Base-by-base conservation (phyloP, 2,113 vertebrate species). In the Melanotaenia duboulayi region DNA sequence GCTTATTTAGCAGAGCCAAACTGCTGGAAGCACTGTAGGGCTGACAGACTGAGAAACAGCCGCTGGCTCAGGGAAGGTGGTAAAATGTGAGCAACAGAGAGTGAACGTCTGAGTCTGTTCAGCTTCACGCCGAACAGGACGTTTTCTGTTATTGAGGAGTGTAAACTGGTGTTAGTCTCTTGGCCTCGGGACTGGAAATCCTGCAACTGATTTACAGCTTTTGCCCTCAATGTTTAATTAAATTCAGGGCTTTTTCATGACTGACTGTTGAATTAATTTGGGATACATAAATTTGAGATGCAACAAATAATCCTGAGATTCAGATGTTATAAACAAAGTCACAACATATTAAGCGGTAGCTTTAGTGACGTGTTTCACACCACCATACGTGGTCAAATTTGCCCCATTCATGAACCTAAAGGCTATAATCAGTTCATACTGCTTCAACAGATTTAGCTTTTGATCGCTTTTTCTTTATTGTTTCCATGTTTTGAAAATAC, bases 21-120 rank as follows among this genome's bases (percentile, higher is more conserved):
- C 65, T 71, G 44, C 61, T 78, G 70, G 44, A 83, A 71, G 24
- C 7, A 6, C 23, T 10, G 51, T 39, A 32, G 32, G 25, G 74
- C 74, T 71, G 65, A 81, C 70, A 59, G 80, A 76, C 32, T 12
- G 46, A 66, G 65, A 82, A 78, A 66, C 64, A 25, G 35, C 46
- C 23, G 50, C 50, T 76, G 74, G 69, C 74, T 71, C 7, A 10
- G n/a, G 35, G 23, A 16, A 40, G 48, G 37, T 39, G 72, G 22
- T 66, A 63, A 55, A 74, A 65, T 59, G 64, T 35, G 70, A 61
- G 49, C 23, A 35, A 14, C n/a, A 54, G 64, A 51, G 54, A 44
- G 57, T 69, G 40, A 12, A 65, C 61, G 73, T 65, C 72, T 65
- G 71, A 54, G 54, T 58, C n/a, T 64, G 40, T 64, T 58, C n/a